A percentile compares a stretch with the other conserved stretches of the same genome.
phyloP scores from a whole-genome alignment of 2,888 invertebrate species.

The Xestia rhomboidea region DNA sequence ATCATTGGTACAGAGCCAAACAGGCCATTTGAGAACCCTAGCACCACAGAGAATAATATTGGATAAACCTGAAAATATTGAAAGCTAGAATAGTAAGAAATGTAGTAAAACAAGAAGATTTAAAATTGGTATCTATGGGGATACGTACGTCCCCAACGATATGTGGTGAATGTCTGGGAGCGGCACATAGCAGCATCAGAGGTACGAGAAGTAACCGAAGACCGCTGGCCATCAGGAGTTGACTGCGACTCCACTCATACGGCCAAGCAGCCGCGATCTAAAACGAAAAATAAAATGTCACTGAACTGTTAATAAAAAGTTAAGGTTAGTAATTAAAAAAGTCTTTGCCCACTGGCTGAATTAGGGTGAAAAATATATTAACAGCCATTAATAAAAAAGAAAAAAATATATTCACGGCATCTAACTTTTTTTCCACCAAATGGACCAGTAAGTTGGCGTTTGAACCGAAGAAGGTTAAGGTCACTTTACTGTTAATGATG shows the following conservation, averaged over 20 bases:
- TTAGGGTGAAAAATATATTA: not conserved
- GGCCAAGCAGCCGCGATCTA: slow-evolving; percentile 95
- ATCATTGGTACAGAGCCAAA: slow-evolving; percentile 98
- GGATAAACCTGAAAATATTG: slow-evolving; percentile 82
- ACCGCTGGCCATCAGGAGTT: slow-evolving; percentile 94
- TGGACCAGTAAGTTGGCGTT: not conserved
- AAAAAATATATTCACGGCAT: not conserved
- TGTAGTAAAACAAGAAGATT: not conserved
- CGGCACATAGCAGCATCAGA: slow-evolving; percentile 94
- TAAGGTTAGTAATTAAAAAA: slow-evolving; percentile 5
- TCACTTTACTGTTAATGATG: not conserved
- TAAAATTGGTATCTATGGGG: not conserved
- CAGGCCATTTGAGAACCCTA: slow-evolving; percentile 96
- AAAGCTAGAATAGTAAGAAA: not conserved
- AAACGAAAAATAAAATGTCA: not conserved
- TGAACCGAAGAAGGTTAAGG: not conserved
- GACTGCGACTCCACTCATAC: slow-evolving; percentile 95
- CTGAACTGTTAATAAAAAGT: not conserved
- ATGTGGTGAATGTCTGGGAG: slow-evolving; percentile 94
- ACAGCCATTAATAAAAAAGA: not conserved
- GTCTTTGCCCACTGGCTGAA: not conserved
- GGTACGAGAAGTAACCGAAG: slow-evolving; percentile 94
- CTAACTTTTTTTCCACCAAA: not conserved
- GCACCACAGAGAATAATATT: slow-evolving; percentile 89
- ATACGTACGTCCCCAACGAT: slow-evolving; percentile 90